Conservation (phyloP, 2,797 vertebrate species). For the Huso huso region DNA sequence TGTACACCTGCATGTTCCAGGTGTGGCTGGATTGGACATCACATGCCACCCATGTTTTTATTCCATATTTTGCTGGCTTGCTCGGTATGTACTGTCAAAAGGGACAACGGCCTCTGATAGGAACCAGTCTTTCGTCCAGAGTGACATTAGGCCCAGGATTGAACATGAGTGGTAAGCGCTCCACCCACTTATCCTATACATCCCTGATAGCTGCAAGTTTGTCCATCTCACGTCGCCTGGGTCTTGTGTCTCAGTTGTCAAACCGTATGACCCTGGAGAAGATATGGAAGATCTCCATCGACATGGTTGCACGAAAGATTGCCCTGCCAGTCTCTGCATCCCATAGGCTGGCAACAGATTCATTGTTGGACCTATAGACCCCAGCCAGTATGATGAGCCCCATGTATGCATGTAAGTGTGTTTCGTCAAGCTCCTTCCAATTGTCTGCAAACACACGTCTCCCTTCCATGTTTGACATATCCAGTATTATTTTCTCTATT, state of each 20-base stretch:
- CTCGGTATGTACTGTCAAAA: conserved; percentile 24
- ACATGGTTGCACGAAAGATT: conserved; percentile 24
- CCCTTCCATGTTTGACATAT: conserved; percentile 27
- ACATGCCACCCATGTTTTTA: conserved; percentile 20
- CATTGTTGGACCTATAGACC: conserved; percentile 22
- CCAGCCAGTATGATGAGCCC: conserved; percentile 15
- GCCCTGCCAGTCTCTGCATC: conserved; percentile 12
- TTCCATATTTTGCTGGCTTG: conserved; percentile 20
- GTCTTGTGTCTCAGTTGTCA: not conserved
- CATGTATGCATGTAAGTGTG: conserved; percentile 16
- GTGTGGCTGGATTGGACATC: conserved; percentile 18
- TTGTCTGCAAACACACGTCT: conserved; percentile 3
- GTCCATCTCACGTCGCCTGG: not conserved
- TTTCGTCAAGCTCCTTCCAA: conserved; percentile 17
- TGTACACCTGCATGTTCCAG: conserved; percentile 31
- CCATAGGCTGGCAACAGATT: conserved; percentile 18
- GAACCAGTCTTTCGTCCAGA: conserved; percentile 19
- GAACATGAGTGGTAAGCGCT: conserved; percentile 12
- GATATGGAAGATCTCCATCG: not conserved
- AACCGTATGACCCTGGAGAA: conserved; percentile 12
- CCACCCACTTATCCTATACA: conserved; percentile 20
- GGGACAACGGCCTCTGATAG: conserved; percentile 22
- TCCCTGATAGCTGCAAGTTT: conserved; percentile 17
- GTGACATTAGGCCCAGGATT: conserved; percentile 20
- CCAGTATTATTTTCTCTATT: conserved; percentile 11